Evolutionary conservation across 2,888 invertebrate species (phyloP).

Genomic region (Gisinianus flammeolus): DNA sequence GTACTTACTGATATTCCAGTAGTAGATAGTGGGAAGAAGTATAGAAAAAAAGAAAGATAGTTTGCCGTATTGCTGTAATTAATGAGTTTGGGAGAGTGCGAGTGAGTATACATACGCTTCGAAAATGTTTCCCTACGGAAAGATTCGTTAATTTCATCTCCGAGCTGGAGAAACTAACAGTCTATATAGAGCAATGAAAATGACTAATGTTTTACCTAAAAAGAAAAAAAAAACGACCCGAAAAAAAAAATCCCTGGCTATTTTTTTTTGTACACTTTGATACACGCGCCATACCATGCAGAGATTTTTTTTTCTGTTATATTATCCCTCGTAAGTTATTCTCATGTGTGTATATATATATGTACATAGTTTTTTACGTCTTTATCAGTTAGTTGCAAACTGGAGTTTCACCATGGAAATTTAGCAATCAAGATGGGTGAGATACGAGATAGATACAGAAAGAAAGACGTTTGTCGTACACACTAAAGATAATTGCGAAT

Average conservation of each 20-base stretch:
- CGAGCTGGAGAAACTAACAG: neutral
- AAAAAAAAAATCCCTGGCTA: neutral
- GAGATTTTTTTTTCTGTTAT: too few species aligned
- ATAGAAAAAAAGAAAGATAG: neutral
- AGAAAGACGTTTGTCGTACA: neutral
- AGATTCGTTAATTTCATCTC: constrained; percentile 22
- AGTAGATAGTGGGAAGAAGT: neutral
- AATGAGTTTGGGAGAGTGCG: neutral
- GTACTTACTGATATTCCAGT: too few species aligned
- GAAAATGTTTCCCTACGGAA: constrained; percentile 18
- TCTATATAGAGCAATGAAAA: neutral
- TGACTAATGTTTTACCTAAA: neutral
- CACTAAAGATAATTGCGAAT: neutral
- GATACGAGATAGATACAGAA: neutral
- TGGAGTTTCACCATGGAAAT: neutral
- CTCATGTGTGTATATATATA: neutral
- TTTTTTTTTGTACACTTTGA: neutral
- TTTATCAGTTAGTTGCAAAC: neutral
- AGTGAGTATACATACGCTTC: neutral
- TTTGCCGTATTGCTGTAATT: constrained; percentile 25
- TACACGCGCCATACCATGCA: too few species aligned
- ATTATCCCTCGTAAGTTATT: neutral
- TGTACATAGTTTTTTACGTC: neutral
- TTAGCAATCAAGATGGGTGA: neutral
- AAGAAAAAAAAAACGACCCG: neutral